Evolutionary conservation across 2,797 vertebrate species (phyloP).

Genomic region (Tenualosa thibaudeaui): DNA sequence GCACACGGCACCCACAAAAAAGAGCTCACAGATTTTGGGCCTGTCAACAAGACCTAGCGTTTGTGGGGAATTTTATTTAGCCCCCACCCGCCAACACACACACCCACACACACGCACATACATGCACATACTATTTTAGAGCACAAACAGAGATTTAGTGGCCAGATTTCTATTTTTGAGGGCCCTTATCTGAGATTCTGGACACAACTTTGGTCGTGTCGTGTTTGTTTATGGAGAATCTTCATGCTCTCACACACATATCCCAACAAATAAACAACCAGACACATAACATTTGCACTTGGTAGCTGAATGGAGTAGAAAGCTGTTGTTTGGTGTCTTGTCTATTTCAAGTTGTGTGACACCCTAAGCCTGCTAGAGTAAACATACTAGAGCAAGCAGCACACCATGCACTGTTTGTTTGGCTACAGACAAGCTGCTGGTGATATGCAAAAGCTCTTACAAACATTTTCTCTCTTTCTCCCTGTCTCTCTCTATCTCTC

Average conservation of each 20-base stretch:
- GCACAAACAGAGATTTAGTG: constrained; percentile 65
- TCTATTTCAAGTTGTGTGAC: background rate
- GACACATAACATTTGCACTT: constrained; percentile 34
- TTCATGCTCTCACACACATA: constrained; percentile 31
- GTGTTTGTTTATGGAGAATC: background rate
- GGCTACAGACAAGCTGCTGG: background rate
- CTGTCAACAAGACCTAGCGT: constrained; percentile 62
- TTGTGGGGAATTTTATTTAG: constrained; percentile 59
- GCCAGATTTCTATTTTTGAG: constrained; percentile 58
- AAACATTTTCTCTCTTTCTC: background rate
- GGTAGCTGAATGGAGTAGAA: background rate
- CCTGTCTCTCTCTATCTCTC: background rate
- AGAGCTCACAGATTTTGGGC: constrained; percentile 58
- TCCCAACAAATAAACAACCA: constrained; percentile 46
- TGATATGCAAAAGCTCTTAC: background rate
- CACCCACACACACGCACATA: no score
- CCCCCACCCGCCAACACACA: background rate
- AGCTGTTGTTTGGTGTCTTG: background rate
- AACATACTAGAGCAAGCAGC: background rate
- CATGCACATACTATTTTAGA: constrained; percentile 48
- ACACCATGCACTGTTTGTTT: background rate
- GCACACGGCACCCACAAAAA: constrained; percentile 35
- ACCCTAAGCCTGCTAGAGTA: background rate
- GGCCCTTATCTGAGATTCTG: constrained; percentile 51
- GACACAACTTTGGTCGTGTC: constrained; percentile 10